Percentiles rank a stretch among this genome's conserved stretches.
These are phyloP conservation scores for Ataeniobius toweri DNA, from an alignment of 2,797 vertebrate species.

Conservation along the genomic window DNA sequence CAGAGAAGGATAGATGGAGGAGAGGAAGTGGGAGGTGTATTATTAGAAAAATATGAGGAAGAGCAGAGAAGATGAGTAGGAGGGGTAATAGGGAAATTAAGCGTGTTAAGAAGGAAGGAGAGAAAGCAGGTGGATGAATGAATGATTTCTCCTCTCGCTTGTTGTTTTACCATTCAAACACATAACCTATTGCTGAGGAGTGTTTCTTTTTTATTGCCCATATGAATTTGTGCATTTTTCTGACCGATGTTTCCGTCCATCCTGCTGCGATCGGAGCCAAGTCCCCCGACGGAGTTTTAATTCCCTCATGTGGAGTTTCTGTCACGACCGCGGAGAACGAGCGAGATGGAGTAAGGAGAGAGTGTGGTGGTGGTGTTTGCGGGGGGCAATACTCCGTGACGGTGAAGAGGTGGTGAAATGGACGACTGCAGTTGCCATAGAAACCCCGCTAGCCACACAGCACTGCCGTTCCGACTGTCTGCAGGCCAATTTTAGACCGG, in stretches of 20 bases:
- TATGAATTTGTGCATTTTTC: conserved; percentile 37
- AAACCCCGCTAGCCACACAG: conserved; percentile 74
- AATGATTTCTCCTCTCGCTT: conserved; percentile 64
- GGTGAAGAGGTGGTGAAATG: conserved; percentile 76
- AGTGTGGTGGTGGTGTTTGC: neutral
- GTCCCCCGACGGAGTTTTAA: conserved; percentile 73
- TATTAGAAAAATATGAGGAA: conserved; percentile 1
- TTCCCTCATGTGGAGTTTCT: conserved; percentile 73
- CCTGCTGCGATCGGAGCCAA: conserved; percentile 58
- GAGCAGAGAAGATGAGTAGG: conserved; percentile 13
- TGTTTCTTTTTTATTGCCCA: conserved; percentile 35
- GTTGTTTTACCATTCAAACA: conserved; percentile 37
- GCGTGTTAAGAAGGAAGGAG: conserved; percentile 21
- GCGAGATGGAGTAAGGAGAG: conserved; percentile 22
- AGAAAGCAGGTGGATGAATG: conserved; percentile 52
- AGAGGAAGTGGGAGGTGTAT: conserved; percentile 35
- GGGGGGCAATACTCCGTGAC: conserved; percentile 51
- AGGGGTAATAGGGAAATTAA: conserved; percentile 49
- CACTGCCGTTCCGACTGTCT: conserved; percentile 64
- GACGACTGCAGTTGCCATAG: conserved; percentile 81
- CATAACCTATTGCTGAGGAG: neutral
- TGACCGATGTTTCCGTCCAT: conserved; percentile 41
- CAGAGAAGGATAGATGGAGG: conserved; percentile 59
- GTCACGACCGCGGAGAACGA: conserved; percentile 64
- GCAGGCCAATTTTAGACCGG: conserved; percentile 72